phyloP scores from a whole-genome alignment of 2,888 invertebrate genomes.

The Scaptomyza parva region DNA sequence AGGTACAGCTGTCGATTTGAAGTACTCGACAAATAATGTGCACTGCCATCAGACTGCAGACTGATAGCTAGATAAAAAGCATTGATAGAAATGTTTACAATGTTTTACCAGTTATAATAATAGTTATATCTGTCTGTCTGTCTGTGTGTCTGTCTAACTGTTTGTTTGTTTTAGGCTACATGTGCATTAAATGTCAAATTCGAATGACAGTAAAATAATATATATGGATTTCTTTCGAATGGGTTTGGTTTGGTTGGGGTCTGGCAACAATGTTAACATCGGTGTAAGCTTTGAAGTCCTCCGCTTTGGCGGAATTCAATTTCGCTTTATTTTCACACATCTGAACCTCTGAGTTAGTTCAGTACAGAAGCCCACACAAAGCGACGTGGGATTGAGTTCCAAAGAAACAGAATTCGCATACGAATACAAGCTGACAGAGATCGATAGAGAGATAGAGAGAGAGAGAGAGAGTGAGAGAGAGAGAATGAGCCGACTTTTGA shows the following conservation, averaged over 20 bases:
- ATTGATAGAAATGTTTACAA: slow-evolving; percentile 63
- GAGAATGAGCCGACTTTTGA: slow-evolving; percentile 18
- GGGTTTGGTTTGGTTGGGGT: not conserved
- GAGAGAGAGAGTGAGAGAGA: slow-evolving; percentile 2
- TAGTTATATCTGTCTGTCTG: slow-evolving; percentile 37
- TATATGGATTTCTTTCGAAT: slow-evolving; percentile 25
- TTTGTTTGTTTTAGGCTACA: slow-evolving; percentile 45
- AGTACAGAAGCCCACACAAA: slow-evolving; percentile 60
- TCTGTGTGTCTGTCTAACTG: slow-evolving; percentile 37
- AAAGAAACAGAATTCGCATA: slow-evolving; percentile 55
- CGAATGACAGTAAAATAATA: slow-evolving; percentile 4
- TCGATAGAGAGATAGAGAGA: not conserved
- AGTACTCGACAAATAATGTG: slow-evolving; percentile 68
- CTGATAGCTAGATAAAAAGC: slow-evolving; percentile 62
- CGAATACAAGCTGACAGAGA: slow-evolving; percentile 12
- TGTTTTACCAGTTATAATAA: slow-evolving; percentile 29
- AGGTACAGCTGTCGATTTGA: slow-evolving; percentile 71
- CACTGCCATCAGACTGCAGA: slow-evolving; percentile 2
- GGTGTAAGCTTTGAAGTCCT: slow-evolving; percentile 68
- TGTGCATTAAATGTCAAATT: slow-evolving; percentile 12
- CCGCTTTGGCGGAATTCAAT: slow-evolving; percentile 62
- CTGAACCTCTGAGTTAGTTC: slow-evolving; percentile 33
- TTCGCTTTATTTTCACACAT: slow-evolving; percentile 55
- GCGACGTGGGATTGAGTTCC: slow-evolving; percentile 48
- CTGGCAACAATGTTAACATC: slow-evolving; percentile 72